phyloP scores from a whole-genome alignment of 1,140 invertebrate genomes.

The Bombyx mori region DNA sequence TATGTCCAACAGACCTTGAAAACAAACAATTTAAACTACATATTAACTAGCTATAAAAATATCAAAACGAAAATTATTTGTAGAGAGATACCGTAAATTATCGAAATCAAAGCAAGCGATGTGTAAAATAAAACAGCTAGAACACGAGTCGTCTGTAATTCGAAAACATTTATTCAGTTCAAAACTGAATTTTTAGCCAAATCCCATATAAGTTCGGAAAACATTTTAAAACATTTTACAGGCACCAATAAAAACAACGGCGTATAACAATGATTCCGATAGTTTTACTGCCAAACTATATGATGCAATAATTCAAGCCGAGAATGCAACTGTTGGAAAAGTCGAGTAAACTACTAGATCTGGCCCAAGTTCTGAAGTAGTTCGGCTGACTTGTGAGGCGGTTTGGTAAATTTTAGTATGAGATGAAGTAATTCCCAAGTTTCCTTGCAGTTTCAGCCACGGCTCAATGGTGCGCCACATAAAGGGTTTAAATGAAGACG shows the following conservation, averaged over 20 bases:
- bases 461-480: slow-evolving; percentile 11
- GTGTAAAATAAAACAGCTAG: too few species aligned
- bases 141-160: too few species aligned
- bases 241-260: slow-evolving; percentile 39
- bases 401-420: slow-evolving; percentile 20
- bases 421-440: slow-evolving; percentile 29
- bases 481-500: too few species aligned
- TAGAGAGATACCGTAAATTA: too few species aligned
- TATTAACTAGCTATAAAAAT: too few species aligned
- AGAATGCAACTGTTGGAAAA: slow-evolving; percentile 45
- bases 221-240: slow-evolving; percentile 26
- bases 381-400: slow-evolving; percentile 19
- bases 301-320: slow-evolving; percentile 47
- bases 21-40: too few species aligned
- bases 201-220: not conserved
- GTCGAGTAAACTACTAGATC: slow-evolving; percentile 30
- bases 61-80: too few species aligned
- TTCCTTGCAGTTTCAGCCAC: slow-evolving; percentile 21
- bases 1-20: too few species aligned
- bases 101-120: too few species aligned
- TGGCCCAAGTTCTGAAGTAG: slow-evolving; percentile 22
- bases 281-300: slow-evolving; percentile 43
- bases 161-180: too few species aligned
- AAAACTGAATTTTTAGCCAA: too few species aligned
- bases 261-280: slow-evolving; percentile 35